Percentiles rank a stretch among this genome's conserved stretches.
phyloP scores from a whole-genome alignment of 2,113 vertebrate species.

The Gasterosteus aculeatus region DNA sequence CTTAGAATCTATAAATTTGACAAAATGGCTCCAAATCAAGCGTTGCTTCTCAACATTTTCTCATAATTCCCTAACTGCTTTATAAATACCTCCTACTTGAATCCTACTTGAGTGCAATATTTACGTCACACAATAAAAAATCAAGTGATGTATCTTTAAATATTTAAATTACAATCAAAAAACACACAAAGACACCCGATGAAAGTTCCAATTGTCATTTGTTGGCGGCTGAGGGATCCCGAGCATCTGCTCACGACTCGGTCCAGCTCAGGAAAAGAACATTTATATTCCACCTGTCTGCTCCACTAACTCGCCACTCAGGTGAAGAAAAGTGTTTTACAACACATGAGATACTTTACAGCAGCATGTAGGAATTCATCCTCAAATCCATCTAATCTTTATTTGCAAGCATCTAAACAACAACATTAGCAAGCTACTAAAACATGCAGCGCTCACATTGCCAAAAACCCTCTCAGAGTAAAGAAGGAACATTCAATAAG shows the following conservation, averaged over 20 bases:
- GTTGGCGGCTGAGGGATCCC: not conserved
- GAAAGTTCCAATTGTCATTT: not conserved
- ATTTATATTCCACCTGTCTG: not conserved
- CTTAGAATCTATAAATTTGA: not conserved
- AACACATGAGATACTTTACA: not conserved
- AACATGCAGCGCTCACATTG: conserved; percentile 35
- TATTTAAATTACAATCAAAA: not conserved
- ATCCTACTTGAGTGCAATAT: not conserved
- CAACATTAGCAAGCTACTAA: conserved; percentile 39
- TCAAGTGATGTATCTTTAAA: not conserved
- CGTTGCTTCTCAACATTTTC: not conserved
- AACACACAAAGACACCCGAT: not conserved
- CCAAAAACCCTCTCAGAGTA: conserved; percentile 30
- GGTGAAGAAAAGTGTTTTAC: conserved; percentile 10
- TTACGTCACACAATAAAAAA: not conserved
- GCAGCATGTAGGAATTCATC: not conserved
- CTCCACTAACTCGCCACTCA: conserved; percentile 16
- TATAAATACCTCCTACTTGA: not conserved
- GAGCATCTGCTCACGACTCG: not conserved
- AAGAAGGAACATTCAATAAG: conserved; percentile 69
- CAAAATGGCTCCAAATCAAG: not conserved
- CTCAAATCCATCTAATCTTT: conserved; percentile 2
- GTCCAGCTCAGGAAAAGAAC: conserved; percentile 1
- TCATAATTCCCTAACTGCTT: not conserved
- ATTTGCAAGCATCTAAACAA: conserved; percentile 32